These are phyloP conservation scores for Polyommatus iphigenia DNA, from an alignment of 2,888 invertebrate genomes.

Conservation along the genomic window DNA sequence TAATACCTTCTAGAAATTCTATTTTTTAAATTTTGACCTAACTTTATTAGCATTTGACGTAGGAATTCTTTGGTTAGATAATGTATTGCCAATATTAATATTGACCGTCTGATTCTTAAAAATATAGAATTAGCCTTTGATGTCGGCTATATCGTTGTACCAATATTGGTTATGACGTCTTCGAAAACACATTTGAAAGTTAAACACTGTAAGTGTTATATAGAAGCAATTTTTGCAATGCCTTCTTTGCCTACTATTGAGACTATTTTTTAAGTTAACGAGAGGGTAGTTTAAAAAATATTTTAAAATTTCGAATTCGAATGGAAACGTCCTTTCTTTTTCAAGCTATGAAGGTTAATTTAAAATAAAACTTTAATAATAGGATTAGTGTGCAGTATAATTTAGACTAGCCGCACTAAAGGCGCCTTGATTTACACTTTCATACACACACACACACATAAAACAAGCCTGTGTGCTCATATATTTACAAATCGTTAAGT, in stretches of 20 bases:
- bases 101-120: conserved; percentile 27
- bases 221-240: background rate
- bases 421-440: conserved; percentile 55
- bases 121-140: background rate
- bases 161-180: conserved; percentile 35
- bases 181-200: conserved; percentile 28
- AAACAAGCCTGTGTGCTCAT: conserved; percentile 43
- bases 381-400: conserved; percentile 35
- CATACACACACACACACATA: conserved; percentile 52
- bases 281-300: background rate
- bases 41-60: background rate
- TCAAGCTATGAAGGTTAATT: background rate
- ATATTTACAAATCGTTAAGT: conserved; percentile 53
- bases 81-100: conserved; percentile 20
- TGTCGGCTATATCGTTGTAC: conserved; percentile 16
- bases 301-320: background rate
- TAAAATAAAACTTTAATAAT: background rate
- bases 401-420: conserved; percentile 47
- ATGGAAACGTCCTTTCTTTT: background rate
- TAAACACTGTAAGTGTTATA: conserved; percentile 27
- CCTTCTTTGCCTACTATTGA: background rate
- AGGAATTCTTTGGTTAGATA: background rate
- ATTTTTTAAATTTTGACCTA: background rate
- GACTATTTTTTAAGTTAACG: background rate
- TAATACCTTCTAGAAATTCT: background rate